Evolutionary conservation across 2,888 invertebrate genomes (phyloP), one percentile per base, ranked within the genome.

Genomic region (Drosophila merina): DNA sequence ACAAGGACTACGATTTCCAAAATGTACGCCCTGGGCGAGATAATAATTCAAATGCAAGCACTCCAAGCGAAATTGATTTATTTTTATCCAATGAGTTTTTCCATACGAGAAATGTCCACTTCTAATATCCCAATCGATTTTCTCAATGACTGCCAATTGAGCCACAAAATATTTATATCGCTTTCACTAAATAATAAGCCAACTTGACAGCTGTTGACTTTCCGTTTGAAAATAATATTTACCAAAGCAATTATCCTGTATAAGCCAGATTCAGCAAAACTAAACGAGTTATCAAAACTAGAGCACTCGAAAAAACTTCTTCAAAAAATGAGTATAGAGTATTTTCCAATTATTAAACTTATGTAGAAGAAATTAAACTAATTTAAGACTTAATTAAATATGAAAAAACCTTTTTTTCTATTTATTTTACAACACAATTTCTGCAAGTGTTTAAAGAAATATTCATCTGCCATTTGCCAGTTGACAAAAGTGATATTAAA

Each of bases 1-100:
- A 36, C 36, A 36, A 36, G 36, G 12, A 36, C 36, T n/a, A 36
- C 36, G n/a, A 36, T n/a, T 36, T n/a, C 6, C 5, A n/a, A 36
- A 36, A 36, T 36, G 36, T 36, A 12, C n/a, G 36, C 12, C 36
- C n/a, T n/a, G n/a, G n/a, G 12, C 36, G 6, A 36, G n/a, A 36
- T 6, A 36, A 36, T 36, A 36, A 6, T 36, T 36, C 36, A n/a
- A 36, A 36, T 36, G 5, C 36, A 36, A 36, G 5, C 36, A n/a
- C 36, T 36, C 6, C 36, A 71, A 59, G 63, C 54, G 56, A 52
- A 79, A 76, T 79, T 70, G 67, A 78, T 76, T 74, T 59, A 56
- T 55, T 66, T 77, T 68, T 36, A 20, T n/a, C n/a, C 10, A 10
- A 9, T 33, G n/a, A 36, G 36, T 36, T n/a, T 75, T 58, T 45